Base-by-base conservation (phyloP, 2,888 invertebrate species). In the Lampropteryx suffumata region DNA sequence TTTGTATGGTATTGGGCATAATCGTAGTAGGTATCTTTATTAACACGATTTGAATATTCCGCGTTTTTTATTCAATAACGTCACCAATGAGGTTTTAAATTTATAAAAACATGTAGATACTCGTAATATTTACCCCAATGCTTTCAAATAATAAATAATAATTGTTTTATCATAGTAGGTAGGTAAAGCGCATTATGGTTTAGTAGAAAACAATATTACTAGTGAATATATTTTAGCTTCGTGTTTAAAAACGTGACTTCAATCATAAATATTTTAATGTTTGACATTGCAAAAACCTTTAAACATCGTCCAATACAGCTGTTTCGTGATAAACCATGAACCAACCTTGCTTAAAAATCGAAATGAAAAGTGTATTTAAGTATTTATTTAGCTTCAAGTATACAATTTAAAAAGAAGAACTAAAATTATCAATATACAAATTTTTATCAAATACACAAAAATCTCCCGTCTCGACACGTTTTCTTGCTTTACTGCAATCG, bases 11-110 rank as follows among this genome's bases (percentile, higher is more conserved):
- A 50, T 41, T 32, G 10, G 11, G 12, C 2, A 21, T 41, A 14
- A 3, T 50, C 2, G 10, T 32, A 41, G 17, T n/a, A n/a, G n/a
- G n/a, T 44, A 40, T 51, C 43, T 39, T 26, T 17, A 30, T 52
- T 47, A 21, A 24, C 37, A 35, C 46, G 44, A 32, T 47, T 47
- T 48, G 40, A 30, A 32, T 46, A 51, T 47, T 39, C 8, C 3
- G 9, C 14, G 40, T 32, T 46, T 45, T 44, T 42, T 44, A 27
- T 42, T 35, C 14, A 30, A 13, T 35, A 42, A 37, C 57, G 51
- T 57, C 51, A 46, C 35, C 34, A 12, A 42, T 50, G 29, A 32
- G 39, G 14, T 53, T 43, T 41, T 48, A 42, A 28, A 33, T 45
- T 48, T 30, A 26, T 32, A 11, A 43, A 24, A 37, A 37, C 43